These are phyloP conservation scores for Calameuta pallipes DNA, from an alignment of 2,888 invertebrate species.

Conservation along the genomic window DNA sequence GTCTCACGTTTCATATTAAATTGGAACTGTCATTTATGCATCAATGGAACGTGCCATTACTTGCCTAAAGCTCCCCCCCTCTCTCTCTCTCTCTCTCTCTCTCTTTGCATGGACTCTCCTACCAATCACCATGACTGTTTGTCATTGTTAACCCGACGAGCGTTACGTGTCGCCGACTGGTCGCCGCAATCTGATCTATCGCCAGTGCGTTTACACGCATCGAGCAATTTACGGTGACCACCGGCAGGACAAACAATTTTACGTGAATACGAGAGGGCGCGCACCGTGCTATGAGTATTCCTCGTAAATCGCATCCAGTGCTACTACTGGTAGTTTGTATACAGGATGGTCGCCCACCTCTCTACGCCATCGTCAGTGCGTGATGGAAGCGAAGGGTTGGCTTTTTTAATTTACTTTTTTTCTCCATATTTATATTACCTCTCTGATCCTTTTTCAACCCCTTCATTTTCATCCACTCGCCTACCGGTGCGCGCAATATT, in stretches of 20 bases:
- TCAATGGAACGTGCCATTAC: neutral
- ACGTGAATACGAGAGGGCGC: neutral
- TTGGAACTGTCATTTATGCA: neutral
- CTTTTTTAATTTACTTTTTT: neutral
- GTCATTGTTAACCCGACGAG: constrained; percentile 6
- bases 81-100: too few species aligned
- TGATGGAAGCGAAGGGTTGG: neutral
- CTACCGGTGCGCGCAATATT: constrained; percentile 7
- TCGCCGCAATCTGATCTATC: neutral
- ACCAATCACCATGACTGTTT: neutral
- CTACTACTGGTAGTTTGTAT: neutral
- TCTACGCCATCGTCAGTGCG: neutral
- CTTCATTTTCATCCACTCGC: neutral
- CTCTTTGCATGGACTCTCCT: neutral
- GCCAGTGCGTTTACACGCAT: neutral
- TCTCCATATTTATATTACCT: neutral
- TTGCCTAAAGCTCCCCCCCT: neutral
- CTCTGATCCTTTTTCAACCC: neutral
- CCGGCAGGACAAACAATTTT: neutral
- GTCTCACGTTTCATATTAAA: neutral
- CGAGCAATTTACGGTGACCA: neutral
- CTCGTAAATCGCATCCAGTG: neutral
- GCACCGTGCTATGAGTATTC: neutral
- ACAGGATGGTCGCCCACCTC: neutral
- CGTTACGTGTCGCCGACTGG: neutral